Evolutionary conservation across 2,888 invertebrate genomes (phyloP).

Genomic region (Idaea aversata): DNA sequence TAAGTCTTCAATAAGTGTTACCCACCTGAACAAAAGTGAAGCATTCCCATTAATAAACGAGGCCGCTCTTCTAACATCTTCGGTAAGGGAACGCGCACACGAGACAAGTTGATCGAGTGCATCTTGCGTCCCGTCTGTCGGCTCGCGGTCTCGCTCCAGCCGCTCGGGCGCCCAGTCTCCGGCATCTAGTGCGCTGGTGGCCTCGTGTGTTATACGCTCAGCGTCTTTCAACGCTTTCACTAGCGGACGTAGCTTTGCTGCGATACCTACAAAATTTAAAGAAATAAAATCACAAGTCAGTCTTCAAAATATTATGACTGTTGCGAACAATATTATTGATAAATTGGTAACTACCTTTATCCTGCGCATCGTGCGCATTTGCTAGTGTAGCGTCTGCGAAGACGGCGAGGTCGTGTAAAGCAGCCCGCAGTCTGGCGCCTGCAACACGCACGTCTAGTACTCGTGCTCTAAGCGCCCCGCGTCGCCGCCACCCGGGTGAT

Average conservation of each 20-base stretch:
- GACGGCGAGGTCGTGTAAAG: conserved; percentile 92
- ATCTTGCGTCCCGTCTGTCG: conserved; percentile 84
- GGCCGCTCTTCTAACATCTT: conserved; percentile 93
- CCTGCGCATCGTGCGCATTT: conserved; percentile 90
- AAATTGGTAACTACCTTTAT: conserved; percentile 80
- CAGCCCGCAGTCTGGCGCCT: conserved; percentile 87
- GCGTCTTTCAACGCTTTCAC: conserved; percentile 90
- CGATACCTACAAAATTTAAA: conserved; percentile 69
- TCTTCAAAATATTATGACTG: not conserved
- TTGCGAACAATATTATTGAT: not conserved
- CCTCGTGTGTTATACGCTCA: conserved; percentile 88
- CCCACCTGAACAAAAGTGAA: conserved; percentile 86
- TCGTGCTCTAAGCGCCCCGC: conserved; percentile 87
- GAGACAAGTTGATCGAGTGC: conserved; percentile 93
- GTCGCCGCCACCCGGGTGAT: conserved; percentile 89
- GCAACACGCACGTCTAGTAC: conserved; percentile 92
- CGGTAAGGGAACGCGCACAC: conserved; percentile 91
- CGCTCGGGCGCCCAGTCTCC: conserved; percentile 89
- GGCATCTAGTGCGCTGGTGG: conserved; percentile 86
- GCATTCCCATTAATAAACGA: conserved; percentile 95
- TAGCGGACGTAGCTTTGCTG: conserved; percentile 87
- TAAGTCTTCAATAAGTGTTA: conserved; percentile 2
- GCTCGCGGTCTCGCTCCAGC: conserved; percentile 75
- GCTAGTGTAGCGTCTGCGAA: conserved; percentile 94
- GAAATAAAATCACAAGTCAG: not conserved